A percentile compares a stretch with the other conserved stretches of the same genome.
phyloP scores from a whole-genome alignment of 1,140 invertebrate species.

The Megalopta genalis region DNA sequence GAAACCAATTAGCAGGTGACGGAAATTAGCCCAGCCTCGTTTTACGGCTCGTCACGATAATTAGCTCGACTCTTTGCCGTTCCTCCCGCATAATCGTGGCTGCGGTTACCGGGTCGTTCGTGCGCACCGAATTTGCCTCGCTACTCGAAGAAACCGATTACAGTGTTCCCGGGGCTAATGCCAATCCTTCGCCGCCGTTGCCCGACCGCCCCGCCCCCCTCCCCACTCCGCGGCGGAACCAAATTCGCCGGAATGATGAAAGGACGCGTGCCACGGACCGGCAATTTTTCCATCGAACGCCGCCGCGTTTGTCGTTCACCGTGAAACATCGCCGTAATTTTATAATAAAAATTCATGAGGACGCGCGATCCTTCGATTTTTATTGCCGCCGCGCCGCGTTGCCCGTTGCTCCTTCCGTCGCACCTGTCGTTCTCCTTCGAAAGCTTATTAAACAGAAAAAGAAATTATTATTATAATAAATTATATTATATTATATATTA shows the following conservation, averaged over 20 bases:
- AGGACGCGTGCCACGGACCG: neutral
- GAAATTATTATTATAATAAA: too few species aligned
- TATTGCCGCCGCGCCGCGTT: neutral
- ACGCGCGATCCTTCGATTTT: neutral
- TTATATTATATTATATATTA: too few species aligned
- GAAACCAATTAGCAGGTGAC: conserved; percentile 51
- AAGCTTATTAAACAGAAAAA: too few species aligned
- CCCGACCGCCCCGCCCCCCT: too few species aligned
- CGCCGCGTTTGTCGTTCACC: neutral
- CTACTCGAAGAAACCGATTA: conserved; percentile 24
- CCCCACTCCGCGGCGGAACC: neutral
- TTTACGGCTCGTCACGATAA: conserved; percentile 52
- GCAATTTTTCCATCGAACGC: conserved; percentile 13
- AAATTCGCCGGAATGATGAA: conserved; percentile 3
- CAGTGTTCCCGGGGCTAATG: neutral
- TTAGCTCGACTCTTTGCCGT: conserved; percentile 51
- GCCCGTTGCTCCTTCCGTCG: too few species aligned
- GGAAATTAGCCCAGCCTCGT: conserved; percentile 48
- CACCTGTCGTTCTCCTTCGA: too few species aligned
- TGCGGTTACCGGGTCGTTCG: conserved; percentile 16
- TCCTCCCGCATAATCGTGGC: conserved; percentile 22
- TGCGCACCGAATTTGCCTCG: conserved; percentile 1
- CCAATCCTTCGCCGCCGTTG: neutral
- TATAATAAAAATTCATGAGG: neutral
- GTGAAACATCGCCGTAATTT: neutral